Evolutionary conservation across 1,140 invertebrate genomes (phyloP), one percentile per base, ranked within the genome.

Genomic region (Eupeodes corollae): DNA sequence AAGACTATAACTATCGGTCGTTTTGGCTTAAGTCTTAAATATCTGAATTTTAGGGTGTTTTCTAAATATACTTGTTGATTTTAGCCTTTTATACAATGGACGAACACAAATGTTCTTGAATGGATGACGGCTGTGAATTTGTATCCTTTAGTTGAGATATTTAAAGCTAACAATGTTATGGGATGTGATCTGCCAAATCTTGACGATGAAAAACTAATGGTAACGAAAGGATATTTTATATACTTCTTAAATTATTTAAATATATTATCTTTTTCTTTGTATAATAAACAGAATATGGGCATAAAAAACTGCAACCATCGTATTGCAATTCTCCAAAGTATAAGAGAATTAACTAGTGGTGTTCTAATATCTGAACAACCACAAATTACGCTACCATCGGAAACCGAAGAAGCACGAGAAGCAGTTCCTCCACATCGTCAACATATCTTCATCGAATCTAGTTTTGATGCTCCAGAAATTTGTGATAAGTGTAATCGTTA

Each of bases 401-500:
- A 12, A 41, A 15, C 11, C 6, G 39, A 41, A 21, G 16, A 21
- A 18, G 16, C 18, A 41, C 3, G 10, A 41, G 39, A 13, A 21
- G 13, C 13, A 12, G 39, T 35, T 6, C 12, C 12, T 35, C 34
- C 10, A 5, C 12, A 35, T 35, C 14, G 34, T 35, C 34, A 21
- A 48, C 74, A 80, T 56, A 68, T 77, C 54, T 75, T 85, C 56
- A 66, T 76, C 31, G 76, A 82, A 58, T 80, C 81, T 61, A 83
- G 76, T 56, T 86, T 86, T 65, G 78, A 76, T 47, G 73, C 74
- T 33, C 69, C 85, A 55, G 77, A 85, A 63, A 73, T 75, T 52
- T 88, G 85, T 69, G 79, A 83, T 63, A 79, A 83, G 68, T 88
- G 85, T 71, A 77, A 83, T 62, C 83, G 83, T 68, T 84, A 79